phyloP scores from a whole-genome alignment of 2,113 vertebrate genomes.

The Phylloscopus trochiloides region DNA sequence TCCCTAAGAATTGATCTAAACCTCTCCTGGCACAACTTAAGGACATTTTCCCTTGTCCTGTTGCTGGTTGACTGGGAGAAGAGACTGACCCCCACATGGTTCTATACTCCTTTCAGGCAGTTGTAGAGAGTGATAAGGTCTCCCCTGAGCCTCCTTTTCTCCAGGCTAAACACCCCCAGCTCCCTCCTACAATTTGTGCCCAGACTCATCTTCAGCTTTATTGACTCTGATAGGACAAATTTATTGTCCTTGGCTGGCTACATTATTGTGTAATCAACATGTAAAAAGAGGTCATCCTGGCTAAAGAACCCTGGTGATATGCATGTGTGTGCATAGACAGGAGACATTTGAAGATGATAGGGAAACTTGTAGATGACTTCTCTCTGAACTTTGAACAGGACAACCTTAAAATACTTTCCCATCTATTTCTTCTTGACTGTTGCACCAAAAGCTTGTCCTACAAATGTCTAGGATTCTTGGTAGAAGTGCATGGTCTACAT shows the following conservation, averaged over 20 bases:
- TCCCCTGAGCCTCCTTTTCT: background rate
- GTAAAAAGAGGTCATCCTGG: background rate
- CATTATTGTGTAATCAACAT: background rate
- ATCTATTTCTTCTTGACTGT: background rate
- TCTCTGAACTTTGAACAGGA: background rate
- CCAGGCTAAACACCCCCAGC: background rate
- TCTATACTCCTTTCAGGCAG: background rate
- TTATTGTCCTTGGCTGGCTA: background rate
- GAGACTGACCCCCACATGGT: rapidly evolving
- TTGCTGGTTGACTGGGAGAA: background rate
- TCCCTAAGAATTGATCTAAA: background rate
- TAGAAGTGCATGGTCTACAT: background rate
- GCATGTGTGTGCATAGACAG: background rate
- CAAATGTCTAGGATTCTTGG: background rate
- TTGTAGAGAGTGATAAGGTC: background rate
- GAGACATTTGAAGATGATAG: background rate
- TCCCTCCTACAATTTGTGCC: background rate
- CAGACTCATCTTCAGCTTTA: background rate
- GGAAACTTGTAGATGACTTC: background rate
- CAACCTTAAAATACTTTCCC: background rate
- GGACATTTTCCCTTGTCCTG: background rate
- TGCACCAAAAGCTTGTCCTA: background rate
- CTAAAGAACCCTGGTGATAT: background rate
- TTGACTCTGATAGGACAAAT: background rate
- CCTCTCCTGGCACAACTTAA: background rate